These are phyloP conservation scores for Acrocephalus arundinaceus DNA, from an alignment of 2,113 vertebrate genomes.

Conservation along the genomic window DNA sequence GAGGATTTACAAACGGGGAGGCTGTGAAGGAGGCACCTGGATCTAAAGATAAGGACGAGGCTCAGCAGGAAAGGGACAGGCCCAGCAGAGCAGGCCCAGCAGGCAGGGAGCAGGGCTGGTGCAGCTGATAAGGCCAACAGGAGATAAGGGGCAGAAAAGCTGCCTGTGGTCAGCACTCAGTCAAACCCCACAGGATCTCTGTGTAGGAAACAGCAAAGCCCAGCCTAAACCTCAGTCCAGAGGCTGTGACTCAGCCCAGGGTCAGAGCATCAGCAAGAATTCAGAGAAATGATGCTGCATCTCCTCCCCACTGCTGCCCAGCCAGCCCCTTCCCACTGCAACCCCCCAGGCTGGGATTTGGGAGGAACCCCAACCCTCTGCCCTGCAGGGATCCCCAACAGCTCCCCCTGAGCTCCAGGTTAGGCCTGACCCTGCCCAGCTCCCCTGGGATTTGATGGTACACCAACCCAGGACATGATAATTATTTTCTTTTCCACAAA, in stretches of 20 bases:
- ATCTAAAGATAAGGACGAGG: neutral
- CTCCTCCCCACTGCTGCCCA: no score
- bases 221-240: neutral
- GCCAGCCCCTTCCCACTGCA: neutral
- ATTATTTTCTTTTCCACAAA: neutral
- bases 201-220: neutral
- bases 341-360: neutral
- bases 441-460: neutral
- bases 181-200: fast-evolving
- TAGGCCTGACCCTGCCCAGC: no score
- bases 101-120: neutral
- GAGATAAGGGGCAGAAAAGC: neutral
- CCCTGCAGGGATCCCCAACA: neutral
- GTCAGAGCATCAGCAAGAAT: neutral
- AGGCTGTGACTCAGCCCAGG: neutral
- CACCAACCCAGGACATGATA: fast-evolving
- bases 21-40: neutral
- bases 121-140: neutral
- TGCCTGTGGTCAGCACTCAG: neutral
- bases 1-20: neutral
- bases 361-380: neutral
- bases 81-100: neutral
- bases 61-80: neutral
- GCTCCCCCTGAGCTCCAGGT: neutral
- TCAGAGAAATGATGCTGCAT: neutral